These are phyloP conservation scores for Glaucomys volans DNA, from an alignment of 2,113 vertebrate genomes.

Conservation along the genomic window DNA sequence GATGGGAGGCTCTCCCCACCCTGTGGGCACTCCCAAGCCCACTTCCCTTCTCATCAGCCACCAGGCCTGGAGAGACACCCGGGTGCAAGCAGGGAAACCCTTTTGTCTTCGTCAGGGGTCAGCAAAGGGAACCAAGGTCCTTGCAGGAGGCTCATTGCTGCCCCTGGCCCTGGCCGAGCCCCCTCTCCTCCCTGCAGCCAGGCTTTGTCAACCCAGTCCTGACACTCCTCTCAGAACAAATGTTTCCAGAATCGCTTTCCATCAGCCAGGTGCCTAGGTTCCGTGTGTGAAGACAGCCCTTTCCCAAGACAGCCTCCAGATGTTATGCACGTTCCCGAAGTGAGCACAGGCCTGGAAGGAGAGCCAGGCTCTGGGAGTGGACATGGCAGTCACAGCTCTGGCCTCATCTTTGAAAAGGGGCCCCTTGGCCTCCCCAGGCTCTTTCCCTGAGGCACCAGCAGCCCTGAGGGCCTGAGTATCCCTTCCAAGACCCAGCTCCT, in stretches of 20 bases:
- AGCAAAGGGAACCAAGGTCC: neutral
- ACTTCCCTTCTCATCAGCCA: neutral
- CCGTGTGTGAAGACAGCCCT: neutral
- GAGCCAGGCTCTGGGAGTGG: neutral
- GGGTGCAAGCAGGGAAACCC: neutral
- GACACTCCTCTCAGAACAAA: neutral
- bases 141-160: neutral
- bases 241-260: neutral
- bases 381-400: neutral
- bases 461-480: neutral
- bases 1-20: accelerated
- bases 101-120: neutral
- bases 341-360: neutral
- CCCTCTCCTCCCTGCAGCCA: neutral
- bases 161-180: too few relatives aligned
- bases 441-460: neutral
- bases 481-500: neutral
- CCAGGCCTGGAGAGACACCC: neutral
- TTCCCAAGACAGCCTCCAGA: neutral
- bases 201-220: neutral
- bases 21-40: neutral
- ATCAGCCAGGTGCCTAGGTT: neutral
- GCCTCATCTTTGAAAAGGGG: neutral
- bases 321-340: neutral
- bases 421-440: neutral